Evolutionary conservation across 2,797 vertebrate species (phyloP).

Genomic region (Tragelaphus eurycerus): DNA sequence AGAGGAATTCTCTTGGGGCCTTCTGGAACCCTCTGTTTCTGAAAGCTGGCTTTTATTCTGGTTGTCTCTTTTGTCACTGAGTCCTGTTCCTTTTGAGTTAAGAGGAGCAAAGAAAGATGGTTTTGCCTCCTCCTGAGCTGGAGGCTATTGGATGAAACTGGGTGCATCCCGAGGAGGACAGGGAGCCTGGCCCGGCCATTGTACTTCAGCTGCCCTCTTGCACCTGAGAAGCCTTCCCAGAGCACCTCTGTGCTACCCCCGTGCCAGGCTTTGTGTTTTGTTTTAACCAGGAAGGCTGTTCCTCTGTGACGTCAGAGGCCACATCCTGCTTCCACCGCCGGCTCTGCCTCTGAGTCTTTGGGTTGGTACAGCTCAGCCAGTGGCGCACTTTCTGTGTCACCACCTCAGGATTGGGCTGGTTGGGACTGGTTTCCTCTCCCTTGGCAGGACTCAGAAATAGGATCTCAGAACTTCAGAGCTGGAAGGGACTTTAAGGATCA

Average conservation of each 20-base stretch:
- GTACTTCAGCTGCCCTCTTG: background rate
- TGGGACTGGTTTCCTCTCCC: background rate
- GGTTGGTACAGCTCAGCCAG: background rate
- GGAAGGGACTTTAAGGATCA: background rate
- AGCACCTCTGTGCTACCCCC: background rate
- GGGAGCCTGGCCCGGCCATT: background rate
- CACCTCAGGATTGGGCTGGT: background rate
- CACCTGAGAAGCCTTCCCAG: background rate
- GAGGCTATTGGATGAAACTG: background rate
- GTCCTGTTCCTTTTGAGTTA: background rate
- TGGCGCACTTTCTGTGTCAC: background rate
- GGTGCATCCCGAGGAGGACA: background rate
- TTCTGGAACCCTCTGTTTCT: conserved; percentile 7
- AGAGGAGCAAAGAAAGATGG: background rate
- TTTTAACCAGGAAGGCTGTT: conserved; percentile 16
- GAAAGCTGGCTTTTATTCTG: background rate
- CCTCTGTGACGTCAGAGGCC: conserved; percentile 11
- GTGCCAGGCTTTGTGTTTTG: background rate
- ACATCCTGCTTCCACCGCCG: conserved; percentile 69
- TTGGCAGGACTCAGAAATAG: background rate
- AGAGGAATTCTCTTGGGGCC: background rate
- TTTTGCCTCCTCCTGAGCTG: background rate
- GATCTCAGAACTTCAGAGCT: background rate
- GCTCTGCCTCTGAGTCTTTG: conserved; percentile 3
- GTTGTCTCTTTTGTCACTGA: background rate